phyloP scores from a whole-genome alignment of 1,140 invertebrate species.

The Radopholus similis region DNA sequence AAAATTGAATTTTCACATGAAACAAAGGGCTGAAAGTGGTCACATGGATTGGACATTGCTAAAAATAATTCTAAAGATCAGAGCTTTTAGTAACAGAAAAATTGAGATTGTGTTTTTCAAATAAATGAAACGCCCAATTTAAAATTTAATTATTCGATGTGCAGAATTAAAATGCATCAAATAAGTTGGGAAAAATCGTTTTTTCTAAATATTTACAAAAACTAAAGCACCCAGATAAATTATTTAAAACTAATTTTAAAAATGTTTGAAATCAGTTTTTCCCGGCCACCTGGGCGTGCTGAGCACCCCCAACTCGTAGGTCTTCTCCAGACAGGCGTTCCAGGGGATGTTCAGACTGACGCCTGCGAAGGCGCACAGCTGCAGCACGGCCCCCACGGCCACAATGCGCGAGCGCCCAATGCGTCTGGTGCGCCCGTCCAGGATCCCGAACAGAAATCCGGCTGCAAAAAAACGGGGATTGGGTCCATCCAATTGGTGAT shows the following conservation, averaged over 20 bases:
- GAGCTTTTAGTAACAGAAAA: too few species aligned
- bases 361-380: conserved; percentile 74
- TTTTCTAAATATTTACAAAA: neutral
- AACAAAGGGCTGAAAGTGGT: neutral
- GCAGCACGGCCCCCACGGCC: conserved; percentile 75
- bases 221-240: neutral
- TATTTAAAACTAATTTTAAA: neutral
- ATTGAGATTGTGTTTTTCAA: too few species aligned
- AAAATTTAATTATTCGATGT: neutral
- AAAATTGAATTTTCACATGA: too few species aligned
- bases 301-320: conserved; percentile 64
- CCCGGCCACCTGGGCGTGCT: conserved; percentile 64
- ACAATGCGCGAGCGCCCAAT: conserved; percentile 83
- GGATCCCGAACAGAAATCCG: conserved; percentile 9
- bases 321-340: conserved; percentile 69
- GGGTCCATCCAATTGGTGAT: neutral
- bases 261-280: neutral
- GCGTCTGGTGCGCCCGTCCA: neutral
- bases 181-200: neutral
- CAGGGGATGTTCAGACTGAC: conserved; percentile 83
- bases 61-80: too few species aligned
- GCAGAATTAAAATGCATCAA: neutral
- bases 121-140: too few species aligned
- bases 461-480: neutral
- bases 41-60: neutral